phyloP scores from a whole-genome alignment of 1,140 invertebrate genomes.

The Polypedilum vanderplanki region DNA sequence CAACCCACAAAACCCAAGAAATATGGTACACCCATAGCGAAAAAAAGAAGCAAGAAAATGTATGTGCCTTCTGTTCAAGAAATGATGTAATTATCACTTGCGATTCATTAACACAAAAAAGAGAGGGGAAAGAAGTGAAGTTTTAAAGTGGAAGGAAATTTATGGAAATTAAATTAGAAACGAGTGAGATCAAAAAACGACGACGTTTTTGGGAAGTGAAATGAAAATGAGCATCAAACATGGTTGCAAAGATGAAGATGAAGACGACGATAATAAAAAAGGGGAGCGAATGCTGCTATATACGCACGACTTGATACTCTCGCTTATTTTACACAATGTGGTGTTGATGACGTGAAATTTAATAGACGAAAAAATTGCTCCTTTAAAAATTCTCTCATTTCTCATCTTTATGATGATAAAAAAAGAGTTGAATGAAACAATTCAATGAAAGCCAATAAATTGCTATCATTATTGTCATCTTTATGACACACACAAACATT shows the following conservation, averaged over 20 bases:
- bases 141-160: conserved; percentile 13
- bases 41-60: neutral
- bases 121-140: neutral
- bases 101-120: conserved; percentile 23
- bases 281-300: neutral
- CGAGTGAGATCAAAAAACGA: conserved; percentile 9
- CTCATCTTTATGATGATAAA: neutral
- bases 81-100: conserved; percentile 28
- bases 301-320: neutral
- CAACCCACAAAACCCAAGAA: conserved; percentile 23
- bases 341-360: conserved; percentile 17
- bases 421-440: neutral
- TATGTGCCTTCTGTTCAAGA: neutral
- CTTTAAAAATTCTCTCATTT: neutral
- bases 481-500: neutral
- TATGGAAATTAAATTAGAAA: conserved; percentile 28
- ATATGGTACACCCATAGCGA: conserved; percentile 16
- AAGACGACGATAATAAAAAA: neutral
- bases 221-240: conserved; percentile 2
- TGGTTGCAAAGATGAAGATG: neutral
- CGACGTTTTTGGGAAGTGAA: neutral
- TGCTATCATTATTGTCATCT: conserved; percentile 27
- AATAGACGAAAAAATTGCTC: neutral
- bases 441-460: conserved; percentile 10
- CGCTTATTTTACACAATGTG: neutral